Evolutionary conservation across 2,888 invertebrate genomes (phyloP).

Genomic region (Plagodis dolabraria): DNA sequence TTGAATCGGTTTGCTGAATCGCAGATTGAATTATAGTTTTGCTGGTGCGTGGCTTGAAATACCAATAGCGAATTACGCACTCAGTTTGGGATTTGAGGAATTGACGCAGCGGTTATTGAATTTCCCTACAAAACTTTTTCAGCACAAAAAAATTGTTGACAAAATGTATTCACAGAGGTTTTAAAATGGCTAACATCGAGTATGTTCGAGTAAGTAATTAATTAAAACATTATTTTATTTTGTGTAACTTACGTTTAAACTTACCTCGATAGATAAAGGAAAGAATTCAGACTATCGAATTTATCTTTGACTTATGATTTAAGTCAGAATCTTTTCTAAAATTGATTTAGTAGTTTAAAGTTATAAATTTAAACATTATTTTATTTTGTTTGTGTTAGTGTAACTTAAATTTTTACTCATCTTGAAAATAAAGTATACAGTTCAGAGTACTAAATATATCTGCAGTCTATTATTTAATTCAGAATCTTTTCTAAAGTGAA

Average conservation of each 20-base stretch:
- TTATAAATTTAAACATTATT: too few species aligned
- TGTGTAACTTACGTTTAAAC: too few species aligned
- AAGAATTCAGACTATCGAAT: background rate
- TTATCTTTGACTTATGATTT: background rate
- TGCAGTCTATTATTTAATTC: slow-evolving; percentile 1
- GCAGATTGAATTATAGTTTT: slow-evolving; percentile 33
- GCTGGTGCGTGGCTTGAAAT: slow-evolving; percentile 26
- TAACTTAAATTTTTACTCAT: too few species aligned
- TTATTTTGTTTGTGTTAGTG: too few species aligned
- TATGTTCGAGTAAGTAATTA: too few species aligned
- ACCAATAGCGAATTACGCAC: slow-evolving; percentile 24
- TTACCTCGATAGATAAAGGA: too few species aligned
- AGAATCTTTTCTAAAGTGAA: slow-evolving; percentile 10
- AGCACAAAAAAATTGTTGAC: too few species aligned
- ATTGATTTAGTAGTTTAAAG: slow-evolving; percentile 16
- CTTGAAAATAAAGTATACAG: too few species aligned
- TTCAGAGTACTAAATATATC: background rate
- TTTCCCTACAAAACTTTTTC: background rate
- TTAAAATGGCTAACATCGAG: too few species aligned
- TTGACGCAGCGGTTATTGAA: slow-evolving; percentile 15
- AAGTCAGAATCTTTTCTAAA: slow-evolving; percentile 4
- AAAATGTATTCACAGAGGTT: too few species aligned
- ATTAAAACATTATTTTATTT: too few species aligned
- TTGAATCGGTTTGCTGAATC: slow-evolving; percentile 30
- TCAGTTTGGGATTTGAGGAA: slow-evolving; percentile 4